Evolutionary conservation across 2,797 vertebrate genomes (phyloP).

Genomic region (Rhabdomys pumilio): DNA sequence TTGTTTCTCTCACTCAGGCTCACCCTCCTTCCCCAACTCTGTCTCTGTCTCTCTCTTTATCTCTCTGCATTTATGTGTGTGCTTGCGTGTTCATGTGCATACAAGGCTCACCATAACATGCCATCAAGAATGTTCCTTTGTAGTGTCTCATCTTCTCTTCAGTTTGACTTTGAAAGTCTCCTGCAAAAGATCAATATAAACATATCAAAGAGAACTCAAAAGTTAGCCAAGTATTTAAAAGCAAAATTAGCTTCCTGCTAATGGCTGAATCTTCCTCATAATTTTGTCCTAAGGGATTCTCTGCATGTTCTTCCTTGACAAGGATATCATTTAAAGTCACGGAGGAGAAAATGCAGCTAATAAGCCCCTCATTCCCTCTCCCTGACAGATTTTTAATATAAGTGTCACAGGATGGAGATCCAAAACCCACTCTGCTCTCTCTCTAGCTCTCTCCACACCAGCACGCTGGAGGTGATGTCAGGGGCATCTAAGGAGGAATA

Average conservation of each 20-base stretch:
- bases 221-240: conserved; percentile 68
- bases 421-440: neutral
- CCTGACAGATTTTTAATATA: conserved; percentile 70
- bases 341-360: conserved; percentile 59
- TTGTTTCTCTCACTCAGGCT: neutral
- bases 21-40: neutral
- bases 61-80: neutral
- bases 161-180: neutral
- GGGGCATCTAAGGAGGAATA: neutral
- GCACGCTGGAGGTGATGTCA: neutral
- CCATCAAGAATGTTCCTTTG: neutral
- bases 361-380: conserved; percentile 39
- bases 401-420: conserved; percentile 65
- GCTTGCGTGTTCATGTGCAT: too few species aligned
- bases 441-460: neutral
- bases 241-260: conserved; percentile 68
- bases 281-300: conserved; percentile 69
- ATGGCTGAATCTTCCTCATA: conserved; percentile 47
- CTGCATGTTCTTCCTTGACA: conserved; percentile 52
- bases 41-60: neutral
- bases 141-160: neutral
- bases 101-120: accelerated
- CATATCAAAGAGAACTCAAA: neutral
- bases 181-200: conserved; percentile 7
- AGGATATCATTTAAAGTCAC: conserved; percentile 73